Base-by-base conservation (phyloP, 1,140 invertebrate genomes). In the Drosophila cardini region DNA sequence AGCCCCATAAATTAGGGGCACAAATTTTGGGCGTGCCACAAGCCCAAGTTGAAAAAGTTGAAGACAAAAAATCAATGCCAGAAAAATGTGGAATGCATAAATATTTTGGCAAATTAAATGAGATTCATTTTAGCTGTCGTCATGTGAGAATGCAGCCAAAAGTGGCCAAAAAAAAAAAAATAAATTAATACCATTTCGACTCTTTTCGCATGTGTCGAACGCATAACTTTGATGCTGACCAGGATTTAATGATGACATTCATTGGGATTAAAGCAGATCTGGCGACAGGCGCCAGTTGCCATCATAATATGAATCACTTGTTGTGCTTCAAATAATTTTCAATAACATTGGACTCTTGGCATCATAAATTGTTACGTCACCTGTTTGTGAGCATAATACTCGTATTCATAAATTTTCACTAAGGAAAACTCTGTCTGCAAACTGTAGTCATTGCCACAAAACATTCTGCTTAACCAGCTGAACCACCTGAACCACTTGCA, bases 51-150 rank as follows among this genome's bases (percentile, higher is more conserved):
- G 40, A 42, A 71, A 40, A 32, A 53, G 34, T 43, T 45, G 40
- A 42, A 71, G 45, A 64, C 60, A 34, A 79, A 34, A 79, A 86
- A 86, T 87, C 83, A 87, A 83, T 79, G 83, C 74, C 78, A 36
- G 21, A 26, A 26, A 16, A 87, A 79, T 83, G 83, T 60, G 76
- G 70, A 67, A 77, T 83, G 84, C 83, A 86, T 86, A 86, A 86
- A 86, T 86, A 86, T 86, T 87, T 86, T 86, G 79, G 53, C 84
- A 62, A 89, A 72, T 81, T 81, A 89, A 89, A 86, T 86, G 83
- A 83, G 79, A 83, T 89, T 83, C 80, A 89, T 86, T 89, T 26
- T 83, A 75, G 61, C 84, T 86, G 83, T 86, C 83, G 63, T 84
- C 80, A 46, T 50, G 53, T 30, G 34, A 36, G 60, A 52, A 40